These are phyloP conservation scores for Camptogramma bilineatum DNA, from an alignment of 2,888 invertebrate species.

Conservation along the genomic window DNA sequence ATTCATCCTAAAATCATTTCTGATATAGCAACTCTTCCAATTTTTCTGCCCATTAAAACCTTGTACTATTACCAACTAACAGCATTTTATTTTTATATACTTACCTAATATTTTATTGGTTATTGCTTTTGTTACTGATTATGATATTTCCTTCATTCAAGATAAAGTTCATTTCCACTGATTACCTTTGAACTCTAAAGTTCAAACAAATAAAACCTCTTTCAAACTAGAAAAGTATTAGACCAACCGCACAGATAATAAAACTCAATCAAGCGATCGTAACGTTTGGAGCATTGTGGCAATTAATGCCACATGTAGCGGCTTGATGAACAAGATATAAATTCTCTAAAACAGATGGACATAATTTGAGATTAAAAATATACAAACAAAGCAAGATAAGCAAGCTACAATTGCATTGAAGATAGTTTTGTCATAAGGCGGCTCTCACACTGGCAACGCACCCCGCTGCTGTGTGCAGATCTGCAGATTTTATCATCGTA, in stretches of 20 bases:
- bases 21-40: no score
- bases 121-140: background rate
- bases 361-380: background rate
- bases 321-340: constrained; percentile 38
- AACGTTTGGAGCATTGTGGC: constrained; percentile 63
- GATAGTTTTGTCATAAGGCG: no score
- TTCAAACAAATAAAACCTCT: background rate
- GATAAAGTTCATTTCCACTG: constrained; percentile 10
- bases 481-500: no score
- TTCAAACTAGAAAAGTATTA: constrained; percentile 41
- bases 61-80: no score
- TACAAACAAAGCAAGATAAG: no score
- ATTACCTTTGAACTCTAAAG: constrained; percentile 6
- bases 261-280: constrained; percentile 76
- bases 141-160: background rate
- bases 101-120: no score
- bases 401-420: no score
- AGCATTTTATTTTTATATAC: no score
- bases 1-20: no score
- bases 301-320: constrained; percentile 74
- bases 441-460: no score
- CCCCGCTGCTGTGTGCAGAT: no score
- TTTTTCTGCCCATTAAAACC: no score
- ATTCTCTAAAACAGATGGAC: background rate
- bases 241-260: constrained; percentile 77